Percentiles rank a stretch among this genome's conserved stretches.
phyloP scores from a whole-genome alignment of 2,797 vertebrate genomes.

The Pteronotus mesoamericanus region DNA sequence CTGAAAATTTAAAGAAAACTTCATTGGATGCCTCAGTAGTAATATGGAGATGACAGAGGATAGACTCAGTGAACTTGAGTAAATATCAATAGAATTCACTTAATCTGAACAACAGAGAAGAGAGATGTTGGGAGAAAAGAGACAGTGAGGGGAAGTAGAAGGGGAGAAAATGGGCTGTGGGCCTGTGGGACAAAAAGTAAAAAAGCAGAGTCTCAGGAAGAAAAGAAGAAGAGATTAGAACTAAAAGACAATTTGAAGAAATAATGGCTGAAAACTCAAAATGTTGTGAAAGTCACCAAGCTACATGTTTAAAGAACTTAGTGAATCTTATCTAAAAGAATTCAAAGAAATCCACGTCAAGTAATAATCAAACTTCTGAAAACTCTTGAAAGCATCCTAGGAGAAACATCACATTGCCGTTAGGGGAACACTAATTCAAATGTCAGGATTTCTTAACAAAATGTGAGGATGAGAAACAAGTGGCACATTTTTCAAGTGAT shows the following conservation, averaged over 20 bases:
- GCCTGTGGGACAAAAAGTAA: not conserved
- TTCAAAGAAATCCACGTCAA: not conserved
- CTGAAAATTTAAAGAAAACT: not conserved
- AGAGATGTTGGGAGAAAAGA: not conserved
- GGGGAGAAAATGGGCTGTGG: not conserved
- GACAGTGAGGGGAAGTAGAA: no score
- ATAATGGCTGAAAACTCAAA: not conserved
- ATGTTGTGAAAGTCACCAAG: not conserved
- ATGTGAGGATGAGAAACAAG: not conserved
- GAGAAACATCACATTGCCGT: not conserved
- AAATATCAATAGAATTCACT: not conserved
- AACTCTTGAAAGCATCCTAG: not conserved
- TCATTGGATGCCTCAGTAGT: not conserved
- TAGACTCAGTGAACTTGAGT: not conserved
- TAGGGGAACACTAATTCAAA: not conserved
- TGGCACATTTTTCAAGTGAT: not conserved
- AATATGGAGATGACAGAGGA: not conserved
- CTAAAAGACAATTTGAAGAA: not conserved
- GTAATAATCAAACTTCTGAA: not conserved
- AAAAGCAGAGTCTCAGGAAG: not conserved
- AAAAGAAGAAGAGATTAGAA: not conserved
- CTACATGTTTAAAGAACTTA: not conserved
- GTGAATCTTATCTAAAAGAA: not conserved
- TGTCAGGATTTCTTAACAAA: not conserved
- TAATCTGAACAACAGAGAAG: not conserved